Base-by-base conservation (phyloP, 2,113 vertebrate species). In the Azemiops feae region DNA sequence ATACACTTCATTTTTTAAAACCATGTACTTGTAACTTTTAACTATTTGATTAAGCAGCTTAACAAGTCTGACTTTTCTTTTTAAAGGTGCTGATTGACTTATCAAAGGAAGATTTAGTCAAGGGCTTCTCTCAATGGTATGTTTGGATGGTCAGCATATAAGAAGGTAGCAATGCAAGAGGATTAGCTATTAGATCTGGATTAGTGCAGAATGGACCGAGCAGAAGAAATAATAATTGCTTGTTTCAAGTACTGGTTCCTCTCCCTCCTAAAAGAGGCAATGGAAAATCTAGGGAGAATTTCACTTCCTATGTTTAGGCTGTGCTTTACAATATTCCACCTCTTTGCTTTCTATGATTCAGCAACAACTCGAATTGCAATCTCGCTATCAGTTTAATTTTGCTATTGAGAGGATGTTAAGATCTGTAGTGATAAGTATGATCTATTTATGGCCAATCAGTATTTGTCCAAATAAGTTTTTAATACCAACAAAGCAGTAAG, bases 11-110 rank as follows among this genome's bases (percentile, higher is more conserved):
- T 47, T 87, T 30, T 47, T 47, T 47, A 4, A 47, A 43, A 85
- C 14, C 10, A 57, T 34, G 34, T 52, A 18, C 16, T 47, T 25
- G 43, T 34, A n/a, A 47, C 10, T 60, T 20, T 60, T 20, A 52
- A 60, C 50, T 39, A 34, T 30, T 87, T 87, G 39, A 43, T 81
- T 81, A 81, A 81, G 74, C 18, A 43, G 74, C 7, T 81, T 81
- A 81, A 81, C 74, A 43, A 22, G 57, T 89, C 57, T 90, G 12
- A 93, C 87, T 60, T 45, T 89, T 95, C 95, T 96, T 95, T 96
- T 94, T 94, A n/a, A 97, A 99, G 99, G 98, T 98, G 64, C 92
- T 98, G 95, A 97, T 99, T 22, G 98, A 99, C 96, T 97, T 99
- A 92, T 98, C 98, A 11, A 97, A 98, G 94, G 91, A 98, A 91